Base-by-base conservation (phyloP, 2,797 vertebrate genomes). In the Lateolabrax maculatus region DNA sequence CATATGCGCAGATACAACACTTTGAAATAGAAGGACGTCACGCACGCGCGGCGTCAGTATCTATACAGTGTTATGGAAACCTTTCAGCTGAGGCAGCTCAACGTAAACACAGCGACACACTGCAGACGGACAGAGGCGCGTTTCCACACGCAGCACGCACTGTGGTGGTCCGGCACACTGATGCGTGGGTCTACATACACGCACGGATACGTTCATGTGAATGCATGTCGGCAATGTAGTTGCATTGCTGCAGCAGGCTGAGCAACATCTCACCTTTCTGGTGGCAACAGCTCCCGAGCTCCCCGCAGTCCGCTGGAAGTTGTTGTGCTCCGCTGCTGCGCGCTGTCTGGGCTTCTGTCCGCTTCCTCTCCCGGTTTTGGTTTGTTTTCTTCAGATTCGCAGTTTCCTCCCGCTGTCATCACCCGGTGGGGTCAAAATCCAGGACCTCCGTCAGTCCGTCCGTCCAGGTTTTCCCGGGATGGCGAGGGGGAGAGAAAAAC, bases 251-350 rank as follows among this genome's bases (percentile, higher is more conserved):
- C 52, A 31, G 67, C 55, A 12, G 21, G 16, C 12, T 18, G 73
- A 19, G 44, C 36, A 9, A 0, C 2, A 2, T 61, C 78, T 36
- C 61, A 77, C 86, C 88, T 88, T 10, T 18, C 9, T 6, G 49
- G 6, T 63, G 34, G 46, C 36, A 31, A 7, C 60, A 56, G 66
- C 65, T 49, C 71, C 78, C 5, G 8, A 41, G 75, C 78, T 74
- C 68, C 78, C 41, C 44, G 73, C 72, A 53, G 60, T 78, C 77
- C 36, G 74, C 57, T 65, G 46, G 70, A 90, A 87, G 84, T 90
- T 88, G 84, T 44, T 70, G 68, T 37, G 23, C 19, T 29, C 37
- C 43, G 12, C 5, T 55, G 6, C 31, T 16, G 78, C 77, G 79
- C 43, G 31, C 31, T 34, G 66, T 21, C 12, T 23, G 12, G 55